Percentiles rank a stretch among this genome's conserved stretches.
Conservation (phyloP, 2,888 invertebrate genomes). For the Rotaria sp. region DNA sequence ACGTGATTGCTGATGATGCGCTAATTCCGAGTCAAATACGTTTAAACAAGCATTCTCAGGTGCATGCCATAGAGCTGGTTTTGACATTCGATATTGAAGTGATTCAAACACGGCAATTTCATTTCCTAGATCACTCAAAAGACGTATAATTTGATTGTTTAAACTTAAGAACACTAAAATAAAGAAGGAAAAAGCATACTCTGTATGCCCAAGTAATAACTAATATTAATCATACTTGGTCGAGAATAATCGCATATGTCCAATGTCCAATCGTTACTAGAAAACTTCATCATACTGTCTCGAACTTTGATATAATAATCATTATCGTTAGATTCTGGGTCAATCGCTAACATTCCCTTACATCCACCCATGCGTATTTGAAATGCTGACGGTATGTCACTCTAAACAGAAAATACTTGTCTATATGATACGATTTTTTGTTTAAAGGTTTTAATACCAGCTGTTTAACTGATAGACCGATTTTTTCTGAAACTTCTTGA, state of each 20-base stretch:
- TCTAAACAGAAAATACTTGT: neutral
- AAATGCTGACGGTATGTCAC: neutral
- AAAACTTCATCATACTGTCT: neutral
- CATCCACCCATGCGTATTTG: neutral
- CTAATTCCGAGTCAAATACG: neutral
- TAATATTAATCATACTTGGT: neutral
- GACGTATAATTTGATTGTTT: neutral
- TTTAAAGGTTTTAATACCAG: neutral
- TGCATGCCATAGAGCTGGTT: neutral
- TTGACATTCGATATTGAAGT: neutral
- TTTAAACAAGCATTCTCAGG: neutral
- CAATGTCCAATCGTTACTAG: neutral
- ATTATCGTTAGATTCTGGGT: neutral
- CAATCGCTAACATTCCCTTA: neutral
- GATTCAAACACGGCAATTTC: neutral
- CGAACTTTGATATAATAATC: neutral
- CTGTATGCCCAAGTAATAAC: no score
- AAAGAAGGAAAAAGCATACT: no score
- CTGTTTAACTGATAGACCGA: neutral
- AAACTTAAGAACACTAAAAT: neutral
- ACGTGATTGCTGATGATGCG: neutral
- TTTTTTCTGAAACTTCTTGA: neutral
- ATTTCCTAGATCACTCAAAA: neutral
- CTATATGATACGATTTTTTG: no score
- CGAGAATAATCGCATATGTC: neutral